Evolutionary conservation across 2,797 vertebrate species (phyloP), one percentile per base, ranked within the genome.

Genomic region (Rhodeus uyekii): DNA sequence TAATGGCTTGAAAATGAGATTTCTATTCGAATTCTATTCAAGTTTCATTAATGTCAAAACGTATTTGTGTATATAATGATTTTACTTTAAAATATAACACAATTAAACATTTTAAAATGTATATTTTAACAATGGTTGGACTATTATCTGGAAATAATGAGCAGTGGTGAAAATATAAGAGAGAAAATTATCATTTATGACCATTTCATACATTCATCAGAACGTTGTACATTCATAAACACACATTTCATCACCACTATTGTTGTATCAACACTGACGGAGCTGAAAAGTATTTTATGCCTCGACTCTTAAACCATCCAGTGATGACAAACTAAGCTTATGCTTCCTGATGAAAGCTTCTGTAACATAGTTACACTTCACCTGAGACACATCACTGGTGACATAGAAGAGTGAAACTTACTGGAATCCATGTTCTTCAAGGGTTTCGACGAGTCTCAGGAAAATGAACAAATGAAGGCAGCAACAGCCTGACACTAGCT

Each of bases 401-500:
- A 46, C n/a, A 44, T 12, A 78, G 48, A 69, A 10, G 14, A 64
- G 48, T 36, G 1, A 67, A 58, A 82, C 72, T 67, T 60, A 82
- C 80, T 67, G 63, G 27, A 19, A 34, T 34, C 71, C 42, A 50
- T 81, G 72, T 19, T 65, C 71, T 64, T 36, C 24, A 24, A 39
- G 13, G 19, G n/a, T 53, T 9, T 39, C 22, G 38, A 61, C 19
- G 22, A 2, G 18, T 53, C 55, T 74, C 1, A 39, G 42, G 4
- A 29, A 8, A 32, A 36, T 65, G 8, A 24, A 81, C 18, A 75
- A 74, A 24, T 22, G n/a, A 81, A 84, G 48, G 24, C 42, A 74
- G 58, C 55, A 68, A 84, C 69, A 83, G 68, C 61, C 69, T 63
- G 13, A 19, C 34, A 50, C 8, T 78, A 38, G 61, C 53, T 58